These are phyloP conservation scores for Tribolium freemani DNA, from an alignment of 2,888 invertebrate species.

Conservation along the genomic window DNA sequence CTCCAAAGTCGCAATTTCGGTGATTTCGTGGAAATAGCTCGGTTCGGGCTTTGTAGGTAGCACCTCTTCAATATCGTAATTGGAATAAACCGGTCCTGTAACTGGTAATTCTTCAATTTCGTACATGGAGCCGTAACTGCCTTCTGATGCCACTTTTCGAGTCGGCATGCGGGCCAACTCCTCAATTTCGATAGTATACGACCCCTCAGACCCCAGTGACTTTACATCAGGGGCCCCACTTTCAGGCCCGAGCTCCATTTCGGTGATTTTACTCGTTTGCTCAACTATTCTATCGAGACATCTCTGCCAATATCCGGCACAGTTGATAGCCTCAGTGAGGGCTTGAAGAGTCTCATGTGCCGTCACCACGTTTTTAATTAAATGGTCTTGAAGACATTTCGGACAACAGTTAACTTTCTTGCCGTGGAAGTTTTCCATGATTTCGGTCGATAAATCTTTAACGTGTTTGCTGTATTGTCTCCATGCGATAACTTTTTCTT, in stretches of 20 bases:
- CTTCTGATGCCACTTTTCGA: constrained; percentile 9
- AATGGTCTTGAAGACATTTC: constrained; percentile 62
- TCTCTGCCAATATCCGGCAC: constrained; percentile 62
- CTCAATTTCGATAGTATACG: constrained; percentile 38
- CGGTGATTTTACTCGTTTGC: constrained; percentile 55
- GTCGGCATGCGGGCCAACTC: constrained; percentile 27
- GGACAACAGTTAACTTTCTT: constrained; percentile 63
- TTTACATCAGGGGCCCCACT: constrained; percentile 12
- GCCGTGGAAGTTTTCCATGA: constrained; percentile 60
- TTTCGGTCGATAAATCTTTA: constrained; percentile 60
- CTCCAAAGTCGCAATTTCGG: neutral
- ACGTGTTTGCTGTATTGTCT: constrained; percentile 62
- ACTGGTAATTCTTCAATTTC: constrained; percentile 52
- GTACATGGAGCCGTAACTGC: constrained; percentile 52
- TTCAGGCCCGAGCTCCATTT: constrained; percentile 17
- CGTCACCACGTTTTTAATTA: constrained; percentile 60
- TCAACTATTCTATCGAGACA: constrained; percentile 61
- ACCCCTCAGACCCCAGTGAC: constrained; percentile 13
- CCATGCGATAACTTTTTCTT: constrained; percentile 61
- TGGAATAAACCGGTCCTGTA: neutral
- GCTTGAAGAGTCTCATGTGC: constrained; percentile 62
- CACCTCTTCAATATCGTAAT: neutral
- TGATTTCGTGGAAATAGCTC: neutral
- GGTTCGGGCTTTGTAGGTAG: neutral
- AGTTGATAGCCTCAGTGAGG: constrained; percentile 63